phyloP scores from a whole-genome alignment of 2,113 vertebrate species.

The Osmerus eperlanus region DNA sequence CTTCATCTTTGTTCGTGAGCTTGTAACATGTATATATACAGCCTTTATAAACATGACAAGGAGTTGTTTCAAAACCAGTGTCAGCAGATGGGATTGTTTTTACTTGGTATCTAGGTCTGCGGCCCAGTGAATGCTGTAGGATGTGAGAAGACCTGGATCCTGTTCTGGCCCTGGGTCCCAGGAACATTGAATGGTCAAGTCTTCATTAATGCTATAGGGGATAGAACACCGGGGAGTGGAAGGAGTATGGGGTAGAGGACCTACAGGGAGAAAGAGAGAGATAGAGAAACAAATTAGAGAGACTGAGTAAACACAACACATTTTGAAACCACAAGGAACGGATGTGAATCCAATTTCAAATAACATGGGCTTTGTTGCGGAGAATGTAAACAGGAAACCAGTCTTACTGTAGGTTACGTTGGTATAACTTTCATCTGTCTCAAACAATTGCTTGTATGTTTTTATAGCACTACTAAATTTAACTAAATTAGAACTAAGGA shows the following conservation, averaged over 20 bases:
- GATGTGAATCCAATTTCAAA: neutral
- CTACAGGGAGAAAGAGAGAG: conserved; percentile 29
- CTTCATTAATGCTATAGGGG: conserved; percentile 19
- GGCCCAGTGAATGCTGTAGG: conserved; percentile 63
- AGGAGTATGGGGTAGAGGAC: conserved; percentile 31
- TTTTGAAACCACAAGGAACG: neutral
- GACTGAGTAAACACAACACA: neutral
- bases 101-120: conserved; percentile 25
- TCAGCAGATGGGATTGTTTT: neutral
- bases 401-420: too few relatives aligned
- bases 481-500: too few relatives aligned
- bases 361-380: neutral
- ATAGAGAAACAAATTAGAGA: neutral
- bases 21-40: too few relatives aligned
- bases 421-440: too few relatives aligned
- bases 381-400: too few relatives aligned
- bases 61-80: too few relatives aligned
- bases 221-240: conserved; percentile 47
- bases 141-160: conserved; percentile 12
- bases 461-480: too few relatives aligned
- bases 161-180: conserved; percentile 40
- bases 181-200: conserved; percentile 51
- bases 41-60: too few relatives aligned
- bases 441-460: too few relatives aligned
- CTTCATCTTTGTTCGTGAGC: too few relatives aligned